Conservation (phyloP, 2,113 vertebrate genomes). For the Arenaria interpres region DNA sequence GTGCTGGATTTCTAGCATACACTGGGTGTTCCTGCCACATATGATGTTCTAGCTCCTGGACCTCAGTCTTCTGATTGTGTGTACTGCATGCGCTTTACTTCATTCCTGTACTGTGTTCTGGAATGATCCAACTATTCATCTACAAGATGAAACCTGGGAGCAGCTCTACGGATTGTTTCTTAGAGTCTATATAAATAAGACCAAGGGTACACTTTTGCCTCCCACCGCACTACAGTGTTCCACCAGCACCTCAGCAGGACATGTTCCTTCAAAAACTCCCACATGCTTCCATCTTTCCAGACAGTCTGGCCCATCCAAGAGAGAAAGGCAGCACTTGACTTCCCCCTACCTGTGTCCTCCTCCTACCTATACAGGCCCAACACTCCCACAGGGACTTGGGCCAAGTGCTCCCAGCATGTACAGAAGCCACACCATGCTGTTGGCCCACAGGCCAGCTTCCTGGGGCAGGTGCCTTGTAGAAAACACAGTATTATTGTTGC, state of each 20-base stretch:
- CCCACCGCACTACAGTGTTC: neutral
- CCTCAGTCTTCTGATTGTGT: neutral
- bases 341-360: neutral
- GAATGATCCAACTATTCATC: neutral
- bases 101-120: neutral
- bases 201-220: neutral
- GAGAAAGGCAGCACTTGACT: neutral
- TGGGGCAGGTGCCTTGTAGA: neutral
- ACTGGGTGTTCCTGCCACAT: neutral
- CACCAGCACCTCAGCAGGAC: neutral
- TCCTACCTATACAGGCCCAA: neutral
- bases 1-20: neutral
- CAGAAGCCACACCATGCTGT: neutral
- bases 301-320: neutral
- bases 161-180: neutral
- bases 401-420: neutral
- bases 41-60: neutral
- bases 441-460: neutral
- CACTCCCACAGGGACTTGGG: neutral
- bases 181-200: neutral
- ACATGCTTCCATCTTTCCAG: neutral
- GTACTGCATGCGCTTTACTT: fast-evolving
- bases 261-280: neutral
- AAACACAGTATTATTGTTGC: fast-evolving
- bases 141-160: neutral